Base-by-base conservation (phyloP, 1,140 invertebrate genomes). In the Drosophila sp. region DNA sequence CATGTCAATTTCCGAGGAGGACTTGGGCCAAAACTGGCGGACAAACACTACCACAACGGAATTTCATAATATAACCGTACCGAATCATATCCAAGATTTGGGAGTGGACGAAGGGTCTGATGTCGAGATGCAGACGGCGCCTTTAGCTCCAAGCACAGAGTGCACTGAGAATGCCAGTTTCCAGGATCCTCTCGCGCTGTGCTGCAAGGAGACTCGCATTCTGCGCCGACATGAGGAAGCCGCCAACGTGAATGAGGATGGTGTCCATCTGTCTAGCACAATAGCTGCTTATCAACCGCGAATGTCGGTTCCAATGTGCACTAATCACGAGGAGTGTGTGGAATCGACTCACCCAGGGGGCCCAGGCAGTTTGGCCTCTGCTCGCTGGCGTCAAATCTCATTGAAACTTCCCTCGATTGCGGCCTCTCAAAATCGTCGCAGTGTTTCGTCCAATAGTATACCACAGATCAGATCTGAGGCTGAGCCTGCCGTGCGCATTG, bases 361-460 rank as follows among this genome's bases (percentile, higher is more conserved):
- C 35, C 10, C 33, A 2, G 3, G 10, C 3, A 38, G 35, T 50
- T 7, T 17, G 25, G 54, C 65, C 6, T 11, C 50, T 4, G 63
- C 61, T 2, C 67, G 7, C 23, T 78, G 72, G 76, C 76, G 64
- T 38, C 72, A 56, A 25, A 33, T 75, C 6, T 60, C 72, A 6
- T 6, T 71, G 27, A 64, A 55, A 2, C n/a, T 75, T 40, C 68
- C 76, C 32, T 68, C 67, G 67, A 4, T 67, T 0, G 66, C 47
- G 27, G 56, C 60, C 5, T 27, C 60, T 33, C 44, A 66, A 1
- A 47, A 65, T 10, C 63, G 17, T 58, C 32, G 56, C 5, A 50
- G 44, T 27, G 44, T 50, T 50, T 50, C 44, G 23, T 25, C 23
- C 2, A 50, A 50, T 50, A 23, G 11, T 7, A 0, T 50, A 27